phyloP scores from a whole-genome alignment of 2,113 vertebrate genomes.

The Gobio gobio region DNA sequence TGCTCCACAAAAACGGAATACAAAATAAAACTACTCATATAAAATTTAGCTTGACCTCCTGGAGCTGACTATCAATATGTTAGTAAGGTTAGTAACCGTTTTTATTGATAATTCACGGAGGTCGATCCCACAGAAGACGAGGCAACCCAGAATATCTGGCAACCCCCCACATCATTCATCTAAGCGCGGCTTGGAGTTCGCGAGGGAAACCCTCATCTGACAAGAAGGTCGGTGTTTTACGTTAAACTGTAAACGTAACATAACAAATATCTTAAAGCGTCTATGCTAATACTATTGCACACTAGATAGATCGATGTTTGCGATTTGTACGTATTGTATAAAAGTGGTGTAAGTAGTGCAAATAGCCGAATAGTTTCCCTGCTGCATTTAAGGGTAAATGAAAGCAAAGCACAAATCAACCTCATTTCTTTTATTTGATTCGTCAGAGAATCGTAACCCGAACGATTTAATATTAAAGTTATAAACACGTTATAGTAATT shows the following conservation, averaged over 20 bases:
- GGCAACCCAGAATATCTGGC: slow-evolving; percentile 16
- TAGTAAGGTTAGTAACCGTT: too few relatives aligned
- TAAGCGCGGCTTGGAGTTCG: neutral
- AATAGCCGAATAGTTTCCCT: neutral
- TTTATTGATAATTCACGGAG: neutral
- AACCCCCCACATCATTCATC: neutral
- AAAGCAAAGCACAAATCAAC: neutral
- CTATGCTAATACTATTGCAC: neutral
- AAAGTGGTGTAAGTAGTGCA: neutral
- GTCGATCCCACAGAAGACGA: neutral
- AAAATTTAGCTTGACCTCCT: too few relatives aligned
- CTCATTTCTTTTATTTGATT: neutral
- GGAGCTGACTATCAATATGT: too few relatives aligned
- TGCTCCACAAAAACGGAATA: too few relatives aligned
- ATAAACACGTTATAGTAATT: neutral
- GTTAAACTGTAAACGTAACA: neutral
- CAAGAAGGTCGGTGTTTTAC: neutral
- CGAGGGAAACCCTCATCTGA: neutral
- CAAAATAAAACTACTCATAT: too few relatives aligned
- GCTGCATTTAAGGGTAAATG: neutral
- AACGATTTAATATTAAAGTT: neutral
- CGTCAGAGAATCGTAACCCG: neutral
- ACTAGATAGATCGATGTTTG: neutral
- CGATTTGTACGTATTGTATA: neutral
- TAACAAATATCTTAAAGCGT: neutral